Evolutionary conservation across 1,140 invertebrate genomes (phyloP).

Genomic region (Drosophila santomea): DNA sequence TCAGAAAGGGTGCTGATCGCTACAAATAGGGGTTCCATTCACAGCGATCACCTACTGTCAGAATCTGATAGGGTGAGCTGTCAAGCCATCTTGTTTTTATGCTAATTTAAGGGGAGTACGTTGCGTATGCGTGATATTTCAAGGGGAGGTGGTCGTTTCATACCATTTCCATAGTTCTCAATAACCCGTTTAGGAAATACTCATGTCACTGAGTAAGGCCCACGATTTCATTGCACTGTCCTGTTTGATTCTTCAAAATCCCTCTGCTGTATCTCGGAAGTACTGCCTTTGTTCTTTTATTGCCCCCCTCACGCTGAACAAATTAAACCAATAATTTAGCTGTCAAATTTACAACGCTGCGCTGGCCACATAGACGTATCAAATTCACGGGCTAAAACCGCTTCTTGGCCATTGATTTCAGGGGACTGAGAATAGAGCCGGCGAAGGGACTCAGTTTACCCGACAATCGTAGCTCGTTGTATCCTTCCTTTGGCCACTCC

Average conservation of each 20-base stretch:
- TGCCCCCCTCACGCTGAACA: background rate
- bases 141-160: no score
- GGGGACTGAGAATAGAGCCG: slow-evolving; percentile 8
- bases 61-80: background rate
- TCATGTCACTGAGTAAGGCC: background rate
- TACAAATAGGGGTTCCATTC: slow-evolving; percentile 19
- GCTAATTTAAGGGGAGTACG: slow-evolving; percentile 4
- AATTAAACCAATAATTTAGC: slow-evolving; percentile 47
- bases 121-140: slow-evolving; percentile 34
- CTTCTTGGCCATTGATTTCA: slow-evolving; percentile 31
- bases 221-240: no score
- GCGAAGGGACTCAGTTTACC: slow-evolving; percentile 45
- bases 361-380: slow-evolving; percentile 54
- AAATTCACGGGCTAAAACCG: slow-evolving; percentile 12
- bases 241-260: background rate
- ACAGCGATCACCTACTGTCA: background rate
- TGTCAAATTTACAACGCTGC: slow-evolving; percentile 48
- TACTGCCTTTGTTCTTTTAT: slow-evolving; percentile 1
- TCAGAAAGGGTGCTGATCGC: slow-evolving; percentile 30
- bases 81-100: slow-evolving; percentile 17
- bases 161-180: no score
- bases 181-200: no score
- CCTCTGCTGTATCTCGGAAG: background rate
- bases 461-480: slow-evolving; percentile 37
- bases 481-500: background rate